Evolutionary conservation across 2,797 vertebrate genomes (phyloP).

Genomic region (Sebastes hubbsi): DNA sequence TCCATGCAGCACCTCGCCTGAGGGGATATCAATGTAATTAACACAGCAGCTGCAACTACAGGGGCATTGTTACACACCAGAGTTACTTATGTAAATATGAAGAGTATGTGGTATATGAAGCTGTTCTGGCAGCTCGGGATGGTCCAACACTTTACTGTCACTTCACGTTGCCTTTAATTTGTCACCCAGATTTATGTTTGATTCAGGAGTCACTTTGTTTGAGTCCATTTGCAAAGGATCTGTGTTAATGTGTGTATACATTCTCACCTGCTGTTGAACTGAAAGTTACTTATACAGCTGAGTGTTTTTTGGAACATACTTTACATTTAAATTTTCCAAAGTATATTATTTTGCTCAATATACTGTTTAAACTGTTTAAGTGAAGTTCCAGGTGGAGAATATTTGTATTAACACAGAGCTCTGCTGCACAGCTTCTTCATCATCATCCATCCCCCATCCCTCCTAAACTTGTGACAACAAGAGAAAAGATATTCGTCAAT

Average conservation of each 20-base stretch:
- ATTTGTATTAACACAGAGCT: not conserved
- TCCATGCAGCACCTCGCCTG: slow-evolving; percentile 31
- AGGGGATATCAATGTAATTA: slow-evolving; percentile 56
- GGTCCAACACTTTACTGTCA: not conserved
- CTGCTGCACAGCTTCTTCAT: not conserved
- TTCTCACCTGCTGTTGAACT: not conserved
- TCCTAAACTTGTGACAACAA: not conserved
- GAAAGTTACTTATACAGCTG: not conserved
- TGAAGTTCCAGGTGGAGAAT: not conserved
- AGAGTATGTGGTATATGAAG: slow-evolving; percentile 10
- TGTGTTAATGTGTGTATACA: not conserved
- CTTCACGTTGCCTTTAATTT: not conserved
- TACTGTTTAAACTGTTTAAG: not conserved
- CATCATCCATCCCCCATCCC: not conserved
- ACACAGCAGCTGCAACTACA: slow-evolving; percentile 40
- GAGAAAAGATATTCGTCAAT: not conserved
- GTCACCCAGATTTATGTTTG: not conserved
- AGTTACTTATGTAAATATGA: slow-evolving; percentile 30
- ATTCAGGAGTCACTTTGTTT: not conserved
- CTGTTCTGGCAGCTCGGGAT: not conserved
- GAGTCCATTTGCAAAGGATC: too few relatives aligned
- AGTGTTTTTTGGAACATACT: not conserved
- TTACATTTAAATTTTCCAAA: not conserved
- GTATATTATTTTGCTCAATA: not conserved
- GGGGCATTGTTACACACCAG: slow-evolving; percentile 14